Base-by-base conservation (phyloP, 1,140 invertebrate species). In the Heliconius himera region DNA sequence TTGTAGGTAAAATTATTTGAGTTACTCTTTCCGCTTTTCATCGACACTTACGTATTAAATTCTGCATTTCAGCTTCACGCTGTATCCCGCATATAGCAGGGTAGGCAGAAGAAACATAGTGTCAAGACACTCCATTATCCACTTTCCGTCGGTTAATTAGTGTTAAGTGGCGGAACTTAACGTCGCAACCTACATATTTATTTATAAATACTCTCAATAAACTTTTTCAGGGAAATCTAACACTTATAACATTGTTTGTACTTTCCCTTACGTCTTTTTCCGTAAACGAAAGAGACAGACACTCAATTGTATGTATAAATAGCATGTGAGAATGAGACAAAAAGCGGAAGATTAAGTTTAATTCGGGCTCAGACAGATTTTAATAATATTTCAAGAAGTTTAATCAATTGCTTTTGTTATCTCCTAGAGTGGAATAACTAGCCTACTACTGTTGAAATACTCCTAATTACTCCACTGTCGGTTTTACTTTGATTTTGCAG, bases 221-320 rank as follows among this genome's bases (percentile, higher is more conserved):
- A 46, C 13, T 16, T 46, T 46, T 46, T 16, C 16, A 1, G 41
- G 9, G 26, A 16, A 66, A 13, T 66, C 9, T 66, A 16, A 0
- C 11, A 66, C n/a, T 66, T 66, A 66, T 13, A 5, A 66, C 5
- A n/a, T 13, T 9, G 60, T 66, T 5, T 66, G 60, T 66, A 29
- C 26, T 66, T 66, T 66, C 22, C 81, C 38, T 82, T 79, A 79
- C 78, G 81, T 80, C 49, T 81, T 80, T 83, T 81, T 71, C 78
- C 78, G 72, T 79, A 81, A 79, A 51, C 75, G 84, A 90, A 74
- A 82, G 85, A 75, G 87, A 86, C 73, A 74, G 79, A 74, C 70
- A 46, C 46, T 36, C 38, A 83, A 78, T 81, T 56, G 70, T 54
- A 74, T n/a, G 70, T 46, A 56, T 75, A 78, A 79, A 81, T 46